These are phyloP conservation scores for Sebastes glaucus DNA, from an alignment of 2,797 vertebrate species.

Conservation along the genomic window DNA sequence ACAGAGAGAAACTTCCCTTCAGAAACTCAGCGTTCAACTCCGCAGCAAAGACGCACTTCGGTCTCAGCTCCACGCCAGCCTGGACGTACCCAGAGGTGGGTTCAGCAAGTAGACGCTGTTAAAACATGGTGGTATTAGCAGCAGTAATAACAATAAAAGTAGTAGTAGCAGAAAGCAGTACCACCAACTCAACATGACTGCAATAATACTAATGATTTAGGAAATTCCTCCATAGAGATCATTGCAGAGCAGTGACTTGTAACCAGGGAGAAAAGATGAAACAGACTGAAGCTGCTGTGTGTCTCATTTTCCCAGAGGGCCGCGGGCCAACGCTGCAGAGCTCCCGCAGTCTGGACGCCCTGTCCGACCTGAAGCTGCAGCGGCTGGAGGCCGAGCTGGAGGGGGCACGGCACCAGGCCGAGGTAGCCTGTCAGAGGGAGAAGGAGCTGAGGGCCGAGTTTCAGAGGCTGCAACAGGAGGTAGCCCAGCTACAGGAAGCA, in stretches of 20 bases:
- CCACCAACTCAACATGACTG: too few relatives aligned
- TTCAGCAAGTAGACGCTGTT: not conserved
- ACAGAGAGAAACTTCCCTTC: conserved; percentile 81
- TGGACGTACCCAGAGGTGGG: conserved; percentile 72
- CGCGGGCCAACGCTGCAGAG: conserved; percentile 82
- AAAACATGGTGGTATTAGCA: not conserved
- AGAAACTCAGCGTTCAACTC: conserved; percentile 78
- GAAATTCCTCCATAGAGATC: not conserved
- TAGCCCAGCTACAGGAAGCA: conserved; percentile 81
- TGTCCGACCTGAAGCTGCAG: conserved; percentile 79
- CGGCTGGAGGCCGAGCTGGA: conserved; percentile 87
- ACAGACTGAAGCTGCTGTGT: not conserved
- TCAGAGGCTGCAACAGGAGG: conserved; percentile 85
- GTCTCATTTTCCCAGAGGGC: conserved; percentile 70
- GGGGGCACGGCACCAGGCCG: conserved; percentile 83
- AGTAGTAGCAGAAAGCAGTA: not conserved
- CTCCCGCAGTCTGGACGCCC: conserved; percentile 81
- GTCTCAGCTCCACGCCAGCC: conserved; percentile 78
- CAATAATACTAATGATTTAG: too few relatives aligned
- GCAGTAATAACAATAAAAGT: not conserved
- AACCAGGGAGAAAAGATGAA: not conserved
- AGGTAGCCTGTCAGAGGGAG: conserved; percentile 87
- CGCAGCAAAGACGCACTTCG: conserved; percentile 80
- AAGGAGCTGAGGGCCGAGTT: conserved; percentile 87
- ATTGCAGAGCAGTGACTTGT: too few relatives aligned